Percentiles rank a stretch among this genome's conserved stretches.
phyloP scores from a whole-genome alignment of 2,888 invertebrate species.

The Brenthis ino region DNA sequence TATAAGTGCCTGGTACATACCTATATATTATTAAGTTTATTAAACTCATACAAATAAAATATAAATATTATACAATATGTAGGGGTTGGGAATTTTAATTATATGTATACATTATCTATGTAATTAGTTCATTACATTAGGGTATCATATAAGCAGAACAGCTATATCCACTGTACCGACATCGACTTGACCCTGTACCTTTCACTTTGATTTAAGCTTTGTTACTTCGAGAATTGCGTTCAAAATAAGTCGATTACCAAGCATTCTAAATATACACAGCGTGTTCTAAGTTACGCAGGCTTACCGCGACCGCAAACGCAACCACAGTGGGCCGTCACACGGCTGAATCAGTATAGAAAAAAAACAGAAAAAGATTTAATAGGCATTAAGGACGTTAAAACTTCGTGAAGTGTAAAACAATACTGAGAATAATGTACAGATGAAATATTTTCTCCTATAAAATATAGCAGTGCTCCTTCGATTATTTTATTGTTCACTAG shows the following conservation, averaged over 20 bases:
- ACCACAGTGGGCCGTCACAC: constrained; percentile 46
- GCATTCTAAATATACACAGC: constrained; percentile 43
- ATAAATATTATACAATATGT: neutral
- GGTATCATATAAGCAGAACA: constrained; percentile 29
- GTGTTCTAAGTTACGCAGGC: constrained; percentile 44
- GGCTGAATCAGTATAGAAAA: constrained; percentile 33
- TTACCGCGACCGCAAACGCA: constrained; percentile 43
- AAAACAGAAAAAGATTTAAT: constrained; percentile 19
- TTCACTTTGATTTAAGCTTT: constrained; percentile 10
- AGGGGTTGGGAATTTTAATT: constrained; percentile 3
- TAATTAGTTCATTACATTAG: constrained; percentile 30
- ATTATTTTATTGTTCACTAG: too few relatives aligned
- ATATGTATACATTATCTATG: constrained; percentile 13
- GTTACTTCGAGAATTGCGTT: neutral
- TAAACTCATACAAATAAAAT: too few relatives aligned
- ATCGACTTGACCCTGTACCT: neutral
- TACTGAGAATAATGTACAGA: neutral
- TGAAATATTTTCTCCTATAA: neutral
- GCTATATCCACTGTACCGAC: constrained; percentile 23
- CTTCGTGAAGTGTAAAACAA: constrained; percentile 2
- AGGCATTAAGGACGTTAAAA: constrained; percentile 1
- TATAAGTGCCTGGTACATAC: too few relatives aligned
- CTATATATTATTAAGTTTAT: too few relatives aligned
- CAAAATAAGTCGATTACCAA: constrained; percentile 1
- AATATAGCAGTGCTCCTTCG: neutral